phyloP scores from a whole-genome alignment of 2,888 invertebrate genomes.

The Euplexia lucipara region DNA sequence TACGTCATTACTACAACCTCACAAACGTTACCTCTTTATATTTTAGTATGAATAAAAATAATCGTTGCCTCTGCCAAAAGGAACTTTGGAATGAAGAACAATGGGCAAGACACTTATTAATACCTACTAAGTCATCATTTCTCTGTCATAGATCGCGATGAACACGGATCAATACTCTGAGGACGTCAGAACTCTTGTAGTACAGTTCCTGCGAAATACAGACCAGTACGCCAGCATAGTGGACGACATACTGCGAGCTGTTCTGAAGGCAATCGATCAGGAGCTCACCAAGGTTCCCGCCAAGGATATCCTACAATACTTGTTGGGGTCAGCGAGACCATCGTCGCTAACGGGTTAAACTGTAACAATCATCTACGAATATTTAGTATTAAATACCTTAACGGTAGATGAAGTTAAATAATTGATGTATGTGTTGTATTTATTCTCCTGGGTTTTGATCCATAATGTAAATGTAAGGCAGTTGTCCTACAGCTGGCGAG shows the following conservation, averaged over 20 bases:
- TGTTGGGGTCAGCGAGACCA: slow-evolving; percentile 29
- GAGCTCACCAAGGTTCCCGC: slow-evolving; percentile 31
- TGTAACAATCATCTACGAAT: slow-evolving; percentile 17
- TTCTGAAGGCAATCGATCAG: slow-evolving; percentile 30
- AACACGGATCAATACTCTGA: slow-evolving; percentile 24
- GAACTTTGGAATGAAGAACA: no score
- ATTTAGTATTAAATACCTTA: slow-evolving; percentile 21
- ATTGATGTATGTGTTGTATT: slow-evolving; percentile 8
- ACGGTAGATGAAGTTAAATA: slow-evolving; percentile 15
- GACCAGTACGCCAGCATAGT: slow-evolving; percentile 22
- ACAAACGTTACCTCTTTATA: no score
- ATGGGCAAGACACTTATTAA: no score
- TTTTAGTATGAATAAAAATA: no score
- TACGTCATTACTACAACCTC: no score
- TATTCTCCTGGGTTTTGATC: slow-evolving; percentile 10
- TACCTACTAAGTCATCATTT: neutral
- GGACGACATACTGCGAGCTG: slow-evolving; percentile 25
- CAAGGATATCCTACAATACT: slow-evolving; percentile 40
- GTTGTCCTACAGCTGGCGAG: no score
- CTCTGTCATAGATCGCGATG: slow-evolving; percentile 19
- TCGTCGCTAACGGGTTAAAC: slow-evolving; percentile 8
- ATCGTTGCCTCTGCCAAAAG: no score
- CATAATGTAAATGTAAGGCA: no score
- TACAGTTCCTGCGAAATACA: slow-evolving; percentile 26
- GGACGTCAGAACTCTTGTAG: slow-evolving; percentile 15